Evolutionary conservation across 2,113 vertebrate genomes (phyloP).

Genomic region (Alethe diademata): DNA sequence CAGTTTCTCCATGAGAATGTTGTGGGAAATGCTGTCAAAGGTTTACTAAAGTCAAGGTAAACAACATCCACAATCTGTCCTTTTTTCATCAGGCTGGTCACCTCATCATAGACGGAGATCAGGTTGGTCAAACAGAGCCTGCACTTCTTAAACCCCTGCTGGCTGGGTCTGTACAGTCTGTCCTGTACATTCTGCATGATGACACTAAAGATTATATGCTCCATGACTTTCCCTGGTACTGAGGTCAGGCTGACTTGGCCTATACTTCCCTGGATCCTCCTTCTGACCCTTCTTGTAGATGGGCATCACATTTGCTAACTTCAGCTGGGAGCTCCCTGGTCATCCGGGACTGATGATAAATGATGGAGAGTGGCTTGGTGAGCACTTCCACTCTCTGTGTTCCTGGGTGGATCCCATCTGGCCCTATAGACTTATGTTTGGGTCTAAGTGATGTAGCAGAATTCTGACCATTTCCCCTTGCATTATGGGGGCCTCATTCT

Average conservation of each 20-base stretch:
- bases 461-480: neutral
- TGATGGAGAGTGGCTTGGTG: neutral
- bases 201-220: neutral
- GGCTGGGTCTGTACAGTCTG: neutral
- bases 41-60: neutral
- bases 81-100: neutral
- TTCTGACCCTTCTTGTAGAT: neutral
- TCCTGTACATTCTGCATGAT: neutral
- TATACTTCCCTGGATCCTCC: neutral
- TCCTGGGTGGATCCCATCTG: neutral
- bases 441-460: neutral
- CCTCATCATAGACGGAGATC: neutral
- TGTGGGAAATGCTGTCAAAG: neutral
- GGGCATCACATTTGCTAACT: neutral
- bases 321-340: neutral
- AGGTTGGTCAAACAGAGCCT: neutral
- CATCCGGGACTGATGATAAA: neutral
- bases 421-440: no score
- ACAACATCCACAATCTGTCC: neutral
- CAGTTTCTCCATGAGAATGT: neutral
- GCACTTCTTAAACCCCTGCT: neutral
- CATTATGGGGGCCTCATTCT: neutral
- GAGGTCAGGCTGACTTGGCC: neutral
- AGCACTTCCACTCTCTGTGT: neutral
- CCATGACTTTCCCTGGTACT: neutral